phyloP scores from a whole-genome alignment of 23 tunicate genomes.

The Botrylloides violaceus region DNA sequence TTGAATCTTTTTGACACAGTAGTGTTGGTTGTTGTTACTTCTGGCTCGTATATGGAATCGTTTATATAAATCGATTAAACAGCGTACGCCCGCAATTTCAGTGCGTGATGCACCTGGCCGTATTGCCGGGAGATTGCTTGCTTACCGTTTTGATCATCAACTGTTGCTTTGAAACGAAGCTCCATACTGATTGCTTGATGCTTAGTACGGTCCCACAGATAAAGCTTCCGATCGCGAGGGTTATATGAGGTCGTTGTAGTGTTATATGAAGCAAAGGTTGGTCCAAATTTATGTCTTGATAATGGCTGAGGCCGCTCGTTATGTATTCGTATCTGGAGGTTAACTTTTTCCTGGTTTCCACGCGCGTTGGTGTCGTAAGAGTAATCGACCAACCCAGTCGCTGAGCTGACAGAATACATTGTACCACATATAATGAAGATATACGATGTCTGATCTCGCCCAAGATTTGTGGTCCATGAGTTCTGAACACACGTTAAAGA shows the following conservation, averaged over 20 bases:
- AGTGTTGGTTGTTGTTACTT: too few species aligned
- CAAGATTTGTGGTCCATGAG: constrained; percentile 46
- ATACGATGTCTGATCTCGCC: constrained; percentile 22
- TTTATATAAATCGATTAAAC: too few species aligned
- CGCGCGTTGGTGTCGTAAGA: constrained; percentile 46
- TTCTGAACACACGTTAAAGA: too few species aligned
- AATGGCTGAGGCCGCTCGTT: not conserved
- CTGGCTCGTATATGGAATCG: too few species aligned
- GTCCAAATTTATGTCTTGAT: not conserved
- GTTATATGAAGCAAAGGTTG: constrained; percentile 41
- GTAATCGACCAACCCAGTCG: constrained; percentile 46
- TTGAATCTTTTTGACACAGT: too few species aligned
- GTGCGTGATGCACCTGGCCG: too few species aligned
- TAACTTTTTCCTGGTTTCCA: not conserved
- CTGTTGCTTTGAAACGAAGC: constrained; percentile 36
- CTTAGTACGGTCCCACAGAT: constrained; percentile 58
- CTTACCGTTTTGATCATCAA: not conserved
- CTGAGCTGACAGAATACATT: constrained; percentile 42
- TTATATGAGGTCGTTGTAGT: constrained; percentile 50
- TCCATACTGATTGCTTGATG: constrained; percentile 51
- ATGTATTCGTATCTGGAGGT: not conserved
- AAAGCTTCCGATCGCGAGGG: constrained; percentile 66
- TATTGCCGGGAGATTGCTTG: too few species aligned
- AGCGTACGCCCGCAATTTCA: too few species aligned
- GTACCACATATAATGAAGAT: constrained; percentile 57